A percentile compares a stretch with the other conserved stretches of the same genome.
Conservation (phyloP, 2,797 vertebrate genomes). For the Lutra lutra region DNA sequence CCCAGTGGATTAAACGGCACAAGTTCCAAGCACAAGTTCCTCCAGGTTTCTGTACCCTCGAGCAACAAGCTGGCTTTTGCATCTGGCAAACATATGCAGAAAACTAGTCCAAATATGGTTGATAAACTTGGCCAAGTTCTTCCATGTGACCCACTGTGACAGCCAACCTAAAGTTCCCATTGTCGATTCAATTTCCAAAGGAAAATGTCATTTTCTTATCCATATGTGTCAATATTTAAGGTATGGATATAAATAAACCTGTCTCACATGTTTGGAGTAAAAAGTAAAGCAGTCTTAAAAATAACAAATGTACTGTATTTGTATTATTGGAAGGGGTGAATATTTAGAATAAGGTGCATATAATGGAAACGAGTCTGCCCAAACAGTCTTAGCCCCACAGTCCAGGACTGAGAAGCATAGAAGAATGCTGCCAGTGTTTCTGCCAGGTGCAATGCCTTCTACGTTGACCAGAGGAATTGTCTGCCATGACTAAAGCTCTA, state of each 20-base stretch:
- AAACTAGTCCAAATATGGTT: slow-evolving; percentile 76
- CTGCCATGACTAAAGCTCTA: background rate
- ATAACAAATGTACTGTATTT: background rate
- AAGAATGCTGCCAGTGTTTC: background rate
- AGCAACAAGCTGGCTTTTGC: slow-evolving; percentile 64
- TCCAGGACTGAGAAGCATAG: background rate
- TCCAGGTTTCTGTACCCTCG: slow-evolving; percentile 60
- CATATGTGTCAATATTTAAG: slow-evolving; percentile 63
- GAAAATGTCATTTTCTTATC: slow-evolving; percentile 52
- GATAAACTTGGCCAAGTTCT: slow-evolving; percentile 78
- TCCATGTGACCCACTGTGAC: slow-evolving; percentile 63
- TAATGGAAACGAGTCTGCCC: background rate
- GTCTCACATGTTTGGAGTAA: background rate
- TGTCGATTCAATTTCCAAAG: slow-evolving; percentile 64
- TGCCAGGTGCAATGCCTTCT: background rate
- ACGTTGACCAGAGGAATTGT: background rate
- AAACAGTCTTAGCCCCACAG: background rate
- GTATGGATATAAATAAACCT: background rate
- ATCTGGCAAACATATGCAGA: slow-evolving; percentile 82
- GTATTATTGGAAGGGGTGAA: background rate
- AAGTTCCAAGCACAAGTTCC: background rate
- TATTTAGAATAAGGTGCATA: background rate
- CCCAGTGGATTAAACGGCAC: slow-evolving; percentile 43
- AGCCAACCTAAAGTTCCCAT: slow-evolving; percentile 69
- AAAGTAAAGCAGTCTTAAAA: background rate